Conservation (phyloP, 1,140 invertebrate genomes). For the Tetramorium parvispinum region DNA sequence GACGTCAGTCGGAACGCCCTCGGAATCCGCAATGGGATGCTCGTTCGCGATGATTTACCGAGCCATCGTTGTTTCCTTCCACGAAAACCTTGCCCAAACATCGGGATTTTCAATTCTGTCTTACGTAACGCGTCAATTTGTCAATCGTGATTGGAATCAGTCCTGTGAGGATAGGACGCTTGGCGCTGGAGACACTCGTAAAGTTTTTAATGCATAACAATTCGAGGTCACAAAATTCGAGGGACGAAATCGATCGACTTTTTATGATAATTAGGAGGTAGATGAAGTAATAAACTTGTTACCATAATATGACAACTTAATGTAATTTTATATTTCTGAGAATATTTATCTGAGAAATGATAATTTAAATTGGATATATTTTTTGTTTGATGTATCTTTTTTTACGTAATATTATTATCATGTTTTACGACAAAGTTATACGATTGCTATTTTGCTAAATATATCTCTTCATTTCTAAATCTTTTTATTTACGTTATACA, state of each 20-base stretch:
- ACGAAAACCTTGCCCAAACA: neutral
- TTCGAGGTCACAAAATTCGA: neutral
- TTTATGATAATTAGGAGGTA: conserved; percentile 41
- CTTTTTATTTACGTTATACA: neutral
- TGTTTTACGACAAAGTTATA: neutral
- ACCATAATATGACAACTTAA: conserved; percentile 16
- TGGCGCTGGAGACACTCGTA: neutral
- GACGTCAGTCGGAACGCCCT: conserved; percentile 60
- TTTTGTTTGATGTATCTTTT: neutral
- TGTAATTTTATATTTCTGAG: neutral
- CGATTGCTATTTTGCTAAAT: neutral
- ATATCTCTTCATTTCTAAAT: neutral
- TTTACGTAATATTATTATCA: neutral
- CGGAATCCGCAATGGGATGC: conserved; percentile 63
- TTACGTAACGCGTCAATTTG: conserved; percentile 48
- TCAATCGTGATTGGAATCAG: conserved; percentile 10
- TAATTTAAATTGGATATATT: conserved; percentile 2
- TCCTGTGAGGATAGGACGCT: neutral
- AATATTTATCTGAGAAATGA: neutral
- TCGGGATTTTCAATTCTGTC: conserved; percentile 16
- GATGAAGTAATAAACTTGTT: conserved; percentile 35
- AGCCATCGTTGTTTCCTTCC: conserved; percentile 18
- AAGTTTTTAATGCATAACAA: conserved; percentile 36
- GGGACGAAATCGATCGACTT: conserved; percentile 22
- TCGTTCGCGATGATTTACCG: conserved; percentile 55